phyloP scores from a whole-genome alignment of 2,113 vertebrate species.

The Microcebus griseorufus region DNA sequence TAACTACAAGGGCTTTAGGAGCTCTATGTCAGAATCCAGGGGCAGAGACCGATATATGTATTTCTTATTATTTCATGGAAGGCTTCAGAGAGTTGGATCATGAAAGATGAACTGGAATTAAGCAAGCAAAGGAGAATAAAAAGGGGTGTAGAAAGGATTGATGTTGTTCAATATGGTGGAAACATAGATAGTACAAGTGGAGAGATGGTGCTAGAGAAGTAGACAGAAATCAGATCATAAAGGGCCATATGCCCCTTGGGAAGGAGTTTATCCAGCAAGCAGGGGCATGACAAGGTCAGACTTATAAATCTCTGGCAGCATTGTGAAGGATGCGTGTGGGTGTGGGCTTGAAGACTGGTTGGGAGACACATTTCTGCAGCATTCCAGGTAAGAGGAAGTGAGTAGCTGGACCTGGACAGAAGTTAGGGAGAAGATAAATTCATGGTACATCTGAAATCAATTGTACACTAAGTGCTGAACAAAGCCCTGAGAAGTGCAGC shows the following conservation, averaged over 20 bases:
- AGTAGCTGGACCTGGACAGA: neutral
- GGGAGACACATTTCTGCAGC: neutral
- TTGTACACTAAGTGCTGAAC: too few species aligned
- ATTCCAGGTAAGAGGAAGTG: neutral
- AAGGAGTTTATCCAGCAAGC: neutral
- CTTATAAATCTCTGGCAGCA: neutral
- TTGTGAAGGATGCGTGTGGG: neutral
- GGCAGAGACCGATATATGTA: neutral
- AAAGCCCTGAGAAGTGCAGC: neutral
- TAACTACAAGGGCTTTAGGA: neutral
- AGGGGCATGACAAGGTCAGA: neutral
- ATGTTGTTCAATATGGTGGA: neutral
- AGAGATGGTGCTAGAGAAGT: neutral
- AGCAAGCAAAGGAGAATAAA: neutral
- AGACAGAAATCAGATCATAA: neutral
- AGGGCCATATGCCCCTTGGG: neutral
- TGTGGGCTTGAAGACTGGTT: neutral
- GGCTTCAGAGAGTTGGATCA: neutral
- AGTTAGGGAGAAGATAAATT: neutral
- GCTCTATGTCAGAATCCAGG: neutral
- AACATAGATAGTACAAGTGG: neutral
- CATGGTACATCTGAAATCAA: neutral
- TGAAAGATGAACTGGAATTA: neutral
- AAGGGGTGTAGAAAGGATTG: neutral
- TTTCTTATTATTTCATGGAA: neutral